These are phyloP conservation scores for Murina feae DNA, from an alignment of 2,113 vertebrate genomes.

Conservation along the genomic window DNA sequence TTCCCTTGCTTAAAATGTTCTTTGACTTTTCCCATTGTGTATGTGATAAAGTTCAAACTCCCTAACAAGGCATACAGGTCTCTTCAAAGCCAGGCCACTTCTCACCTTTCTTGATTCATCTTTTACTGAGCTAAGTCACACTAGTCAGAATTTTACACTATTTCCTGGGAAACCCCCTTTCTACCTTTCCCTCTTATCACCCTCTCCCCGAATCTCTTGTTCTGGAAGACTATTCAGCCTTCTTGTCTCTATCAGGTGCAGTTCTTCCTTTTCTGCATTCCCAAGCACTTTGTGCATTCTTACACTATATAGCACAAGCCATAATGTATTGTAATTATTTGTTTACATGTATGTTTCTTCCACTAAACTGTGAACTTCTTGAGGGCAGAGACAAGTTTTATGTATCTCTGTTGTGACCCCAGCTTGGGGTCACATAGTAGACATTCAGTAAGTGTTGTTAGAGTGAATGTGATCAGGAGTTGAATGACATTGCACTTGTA, in stretches of 20 bases:
- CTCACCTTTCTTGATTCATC: background rate
- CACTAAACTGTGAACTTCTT: conserved; percentile 12
- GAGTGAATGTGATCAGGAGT: background rate
- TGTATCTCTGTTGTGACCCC: background rate
- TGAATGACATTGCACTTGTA: background rate
- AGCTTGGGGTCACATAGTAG: background rate
- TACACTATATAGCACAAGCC: background rate
- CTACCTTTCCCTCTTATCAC: background rate
- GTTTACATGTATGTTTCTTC: conserved; percentile 9
- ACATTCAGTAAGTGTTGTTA: background rate
- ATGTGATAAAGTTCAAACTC: background rate
- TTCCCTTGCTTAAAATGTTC: background rate
- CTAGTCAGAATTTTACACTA: background rate
- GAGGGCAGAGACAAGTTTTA: background rate
- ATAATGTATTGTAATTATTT: background rate
- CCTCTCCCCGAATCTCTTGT: background rate
- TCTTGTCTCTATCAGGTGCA: background rate
- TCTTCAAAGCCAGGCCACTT: background rate
- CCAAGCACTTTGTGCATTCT: background rate
- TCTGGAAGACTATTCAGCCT: background rate
- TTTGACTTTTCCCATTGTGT: background rate
- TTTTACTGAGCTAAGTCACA: conserved; percentile 9
- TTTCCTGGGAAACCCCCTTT: conserved; percentile 22
- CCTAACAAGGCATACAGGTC: background rate
- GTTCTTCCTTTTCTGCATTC: background rate